Evolutionary conservation across 2,113 vertebrate species (phyloP), one percentile per base, ranked within the genome.

Genomic region (Anthoscopus minutus): DNA sequence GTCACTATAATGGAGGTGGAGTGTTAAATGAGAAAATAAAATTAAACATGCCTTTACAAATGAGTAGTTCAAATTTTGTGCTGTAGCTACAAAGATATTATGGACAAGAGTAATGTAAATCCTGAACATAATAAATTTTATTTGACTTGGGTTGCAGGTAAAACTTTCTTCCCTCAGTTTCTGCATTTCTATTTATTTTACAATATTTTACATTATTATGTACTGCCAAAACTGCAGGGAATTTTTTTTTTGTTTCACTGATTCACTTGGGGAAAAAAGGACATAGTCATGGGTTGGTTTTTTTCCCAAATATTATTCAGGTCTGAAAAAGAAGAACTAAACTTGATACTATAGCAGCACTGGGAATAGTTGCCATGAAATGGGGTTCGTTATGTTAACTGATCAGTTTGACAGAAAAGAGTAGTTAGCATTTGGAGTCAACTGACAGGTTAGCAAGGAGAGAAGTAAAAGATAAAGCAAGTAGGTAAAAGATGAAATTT

Each of bases 401-500:
- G 78, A 87, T 86, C 51, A 19, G 8, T 87, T 89, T 81, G 60
- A 74, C 47, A 78, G 37, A 42, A 91, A 62, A 69, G 5, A 1
- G 8, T 67, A 92, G 44, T 54, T 81, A 80, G 6, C 40, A 23
- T 86, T 93, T 64, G 45, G 57, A 82, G 50, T 67, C 4, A 0
- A 66, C 37, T 86, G 81, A 80, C 74, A 89, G 37, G 38, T 65
- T 70, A 93, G 18, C 71, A 94, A 89, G 23, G 31, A 66, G 33
- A 78, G 38, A 89, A 76, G 33, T 69, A 69, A 65, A 92, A 88
- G 79, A 94, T 72, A 92, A 93, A 76, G 5, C 20, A 60, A 45
- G 25, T 15, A 53, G 8, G 62, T 57, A 76, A 81, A 96, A 93
- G 73, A 91, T 85, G 84, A 82, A 91, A 93, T 96, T 96, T 95